Evolutionary conservation across 2,113 vertebrate genomes (phyloP).

Genomic region (Saimiri boliviensis): DNA sequence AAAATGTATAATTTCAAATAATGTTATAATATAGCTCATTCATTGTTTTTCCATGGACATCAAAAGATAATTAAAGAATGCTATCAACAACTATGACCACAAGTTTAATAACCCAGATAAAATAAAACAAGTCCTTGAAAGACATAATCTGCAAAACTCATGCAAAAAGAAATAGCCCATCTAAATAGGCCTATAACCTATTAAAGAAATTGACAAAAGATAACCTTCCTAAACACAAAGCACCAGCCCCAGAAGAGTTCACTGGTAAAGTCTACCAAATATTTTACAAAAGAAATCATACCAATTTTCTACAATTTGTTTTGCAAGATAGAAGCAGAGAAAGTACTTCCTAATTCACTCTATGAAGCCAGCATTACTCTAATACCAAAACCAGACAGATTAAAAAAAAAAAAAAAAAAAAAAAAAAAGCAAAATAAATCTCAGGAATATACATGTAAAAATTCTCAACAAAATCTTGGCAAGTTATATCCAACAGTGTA

Average conservation of each 20-base stretch:
- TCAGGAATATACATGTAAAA: neutral
- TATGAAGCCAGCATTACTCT: no score
- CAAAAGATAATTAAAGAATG: neutral
- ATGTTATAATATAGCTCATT: neutral
- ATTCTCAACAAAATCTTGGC: neutral
- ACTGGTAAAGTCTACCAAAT: neutral
- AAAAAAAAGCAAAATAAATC: neutral
- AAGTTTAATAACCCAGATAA: neutral
- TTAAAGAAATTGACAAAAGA: neutral
- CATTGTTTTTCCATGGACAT: neutral
- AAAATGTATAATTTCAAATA: neutral
- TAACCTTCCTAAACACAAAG: neutral
- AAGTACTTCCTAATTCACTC: no score
- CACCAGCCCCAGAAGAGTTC: neutral
- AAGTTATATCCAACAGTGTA: neutral
- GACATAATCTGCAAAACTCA: neutral
- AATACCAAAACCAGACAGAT: neutral
- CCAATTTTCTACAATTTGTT: neutral
- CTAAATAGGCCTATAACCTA: neutral
- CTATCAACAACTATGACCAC: neutral
- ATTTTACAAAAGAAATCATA: neutral
- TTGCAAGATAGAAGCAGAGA: no score
- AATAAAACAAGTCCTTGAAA: neutral
- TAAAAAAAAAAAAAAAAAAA: neutral
- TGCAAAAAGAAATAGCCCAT: neutral